Evolutionary conservation across 2,888 invertebrate genomes (phyloP).

Genomic region (Synanthedon andrenaeformis): DNA sequence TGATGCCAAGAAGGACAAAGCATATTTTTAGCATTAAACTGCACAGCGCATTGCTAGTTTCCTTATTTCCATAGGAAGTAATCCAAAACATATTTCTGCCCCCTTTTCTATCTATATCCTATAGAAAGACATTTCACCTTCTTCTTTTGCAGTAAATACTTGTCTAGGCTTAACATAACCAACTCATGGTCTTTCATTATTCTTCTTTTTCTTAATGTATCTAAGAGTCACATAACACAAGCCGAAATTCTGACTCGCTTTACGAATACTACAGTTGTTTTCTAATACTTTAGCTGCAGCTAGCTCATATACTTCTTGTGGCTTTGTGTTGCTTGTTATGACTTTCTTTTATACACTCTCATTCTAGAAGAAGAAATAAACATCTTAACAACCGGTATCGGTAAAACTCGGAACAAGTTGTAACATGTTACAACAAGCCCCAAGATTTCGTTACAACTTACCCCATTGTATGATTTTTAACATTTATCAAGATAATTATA

Average conservation of each 20-base stretch:
- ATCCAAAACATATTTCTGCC: constrained; percentile 5
- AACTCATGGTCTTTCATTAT: constrained; percentile 4
- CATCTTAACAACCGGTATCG: too few relatives aligned
- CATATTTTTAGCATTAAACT: constrained; percentile 2
- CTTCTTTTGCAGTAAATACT: constrained; percentile 2
- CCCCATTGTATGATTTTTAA: too few relatives aligned
- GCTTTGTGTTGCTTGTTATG: constrained; percentile 11
- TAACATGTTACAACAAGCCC: too few relatives aligned
- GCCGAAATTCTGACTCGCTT: constrained; percentile 6
- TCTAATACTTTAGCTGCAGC: constrained; percentile 11
- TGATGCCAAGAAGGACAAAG: too few relatives aligned
- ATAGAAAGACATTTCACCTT: constrained; percentile 11
- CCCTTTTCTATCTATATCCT: constrained; percentile 3
- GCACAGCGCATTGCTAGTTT: constrained; percentile 8
- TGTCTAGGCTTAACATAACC: not conserved
- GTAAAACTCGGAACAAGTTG: too few relatives aligned
- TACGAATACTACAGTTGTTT: constrained; percentile 7
- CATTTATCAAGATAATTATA: too few relatives aligned
- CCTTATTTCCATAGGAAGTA: constrained; percentile 6
- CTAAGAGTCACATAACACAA: constrained; percentile 7
- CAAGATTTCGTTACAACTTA: too few relatives aligned
- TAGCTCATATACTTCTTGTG: constrained; percentile 9
- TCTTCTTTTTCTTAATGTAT: constrained; percentile 8
- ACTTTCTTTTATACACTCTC: constrained; percentile 10
- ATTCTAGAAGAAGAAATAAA: constrained; percentile 4